These are phyloP conservation scores for Nanorana parkeri DNA, from an alignment of 2,113 vertebrate species.

Conservation along the genomic window DNA sequence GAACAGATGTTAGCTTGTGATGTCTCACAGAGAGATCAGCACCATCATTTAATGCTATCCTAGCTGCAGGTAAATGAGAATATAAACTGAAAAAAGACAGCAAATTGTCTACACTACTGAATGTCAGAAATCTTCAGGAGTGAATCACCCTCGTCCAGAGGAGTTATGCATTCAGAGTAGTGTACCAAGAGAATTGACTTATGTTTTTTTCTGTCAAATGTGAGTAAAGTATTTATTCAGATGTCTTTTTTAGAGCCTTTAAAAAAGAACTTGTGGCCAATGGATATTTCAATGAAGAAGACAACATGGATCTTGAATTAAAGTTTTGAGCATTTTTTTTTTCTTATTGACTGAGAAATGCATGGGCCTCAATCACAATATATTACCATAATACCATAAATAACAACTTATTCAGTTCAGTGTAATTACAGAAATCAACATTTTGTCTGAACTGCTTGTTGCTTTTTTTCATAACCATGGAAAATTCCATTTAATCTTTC, in stretches of 20 bases:
- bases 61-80: conserved; percentile 56
- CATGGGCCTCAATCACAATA: no score
- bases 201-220: conserved; percentile 19
- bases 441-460: no score
- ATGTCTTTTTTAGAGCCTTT: background rate
- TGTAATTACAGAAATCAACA: no score
- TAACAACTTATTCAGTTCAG: no score
- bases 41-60: conserved; percentile 41
- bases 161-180: conserved; percentile 34
- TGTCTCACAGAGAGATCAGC: conserved; percentile 43
- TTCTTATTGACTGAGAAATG: no score
- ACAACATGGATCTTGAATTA: no score
- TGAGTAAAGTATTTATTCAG: conserved; percentile 31
- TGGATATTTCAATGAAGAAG: background rate
- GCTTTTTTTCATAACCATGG: no score
- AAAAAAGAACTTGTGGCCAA: background rate
- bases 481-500: no score
- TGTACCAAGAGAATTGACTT: conserved; percentile 27
- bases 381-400: no score
- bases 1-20: conserved; percentile 63
- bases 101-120: conserved; percentile 44
- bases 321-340: no score
- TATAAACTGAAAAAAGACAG: conserved; percentile 37
- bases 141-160: conserved; percentile 29
- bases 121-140: conserved; percentile 42